phyloP scores from a whole-genome alignment of 1,140 invertebrate species.

The Phortica variegata region DNA sequence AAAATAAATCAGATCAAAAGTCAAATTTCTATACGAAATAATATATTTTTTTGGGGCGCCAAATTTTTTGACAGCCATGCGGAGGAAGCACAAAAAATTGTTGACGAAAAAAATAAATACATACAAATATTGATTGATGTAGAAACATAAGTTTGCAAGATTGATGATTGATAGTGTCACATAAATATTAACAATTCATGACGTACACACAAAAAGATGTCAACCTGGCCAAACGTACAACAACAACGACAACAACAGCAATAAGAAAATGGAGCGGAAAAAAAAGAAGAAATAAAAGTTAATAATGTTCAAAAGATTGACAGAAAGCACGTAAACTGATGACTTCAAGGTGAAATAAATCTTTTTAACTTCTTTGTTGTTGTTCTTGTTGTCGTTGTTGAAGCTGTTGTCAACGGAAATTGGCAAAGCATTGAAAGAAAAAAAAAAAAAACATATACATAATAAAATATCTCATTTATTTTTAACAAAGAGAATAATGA shows the following conservation, averaged over 20 bases:
- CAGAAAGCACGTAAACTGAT: not conserved
- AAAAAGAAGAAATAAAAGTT: constrained; percentile 13
- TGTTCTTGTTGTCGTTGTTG: no score
- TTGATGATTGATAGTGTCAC: constrained; percentile 46
- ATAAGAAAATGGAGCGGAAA: constrained; percentile 7
- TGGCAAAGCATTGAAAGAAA: no score
- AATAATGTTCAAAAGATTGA: not conserved
- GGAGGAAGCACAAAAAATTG: not conserved
- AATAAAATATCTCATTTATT: no score
- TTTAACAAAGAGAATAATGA: no score
- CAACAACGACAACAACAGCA: not conserved
- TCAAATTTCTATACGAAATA: no score
- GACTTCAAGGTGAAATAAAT: not conserved
- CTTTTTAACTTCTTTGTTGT: no score
- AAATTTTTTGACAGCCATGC: not conserved
- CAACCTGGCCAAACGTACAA: constrained; percentile 12
- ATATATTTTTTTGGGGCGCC: no score
- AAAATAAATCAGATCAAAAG: constrained; percentile 1
- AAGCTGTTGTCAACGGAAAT: no score
- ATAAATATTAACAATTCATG: constrained; percentile 49
- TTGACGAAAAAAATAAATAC: constrained; percentile 5
- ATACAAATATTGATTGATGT: constrained; percentile 44
- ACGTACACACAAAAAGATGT: constrained; percentile 17
- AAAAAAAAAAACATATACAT: no score
- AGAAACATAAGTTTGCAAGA: constrained; percentile 20